A percentile compares a stretch with the other conserved stretches of the same genome.
phyloP scores from a whole-genome alignment of 2,888 invertebrate species.

The Stenoptilia bipunctidactyla region DNA sequence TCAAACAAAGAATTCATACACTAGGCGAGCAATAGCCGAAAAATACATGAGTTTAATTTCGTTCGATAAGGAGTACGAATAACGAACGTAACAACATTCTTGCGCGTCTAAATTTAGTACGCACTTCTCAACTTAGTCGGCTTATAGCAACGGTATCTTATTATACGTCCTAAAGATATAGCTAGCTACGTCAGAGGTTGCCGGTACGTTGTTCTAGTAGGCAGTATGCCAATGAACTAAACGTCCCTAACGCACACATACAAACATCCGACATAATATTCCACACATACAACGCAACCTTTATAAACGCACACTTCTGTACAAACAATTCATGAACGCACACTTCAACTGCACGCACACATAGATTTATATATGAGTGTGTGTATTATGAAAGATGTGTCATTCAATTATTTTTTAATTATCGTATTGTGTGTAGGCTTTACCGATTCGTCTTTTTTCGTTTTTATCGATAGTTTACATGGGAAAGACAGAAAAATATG shows the following conservation, averaged over 20 bases:
- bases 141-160: conserved; percentile 2
- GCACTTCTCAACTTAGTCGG: conserved; percentile 24
- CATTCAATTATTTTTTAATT: conserved; percentile 33
- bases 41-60: conserved; percentile 17
- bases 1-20: conserved; percentile 28
- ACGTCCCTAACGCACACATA: conserved; percentile 31
- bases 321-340: no score
- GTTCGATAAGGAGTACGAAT: conserved; percentile 19
- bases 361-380: conserved; percentile 31
- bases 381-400: conserved; percentile 28
- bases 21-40: conserved; percentile 13
- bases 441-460: conserved; percentile 25
- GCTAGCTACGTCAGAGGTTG: conserved; percentile 42
- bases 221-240: conserved; percentile 64
- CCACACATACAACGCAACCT: no score
- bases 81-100: conserved; percentile 13
- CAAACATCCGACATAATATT: conserved; percentile 19
- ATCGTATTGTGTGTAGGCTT: conserved; percentile 24
- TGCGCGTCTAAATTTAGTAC: conserved; percentile 2
- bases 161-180: conserved; percentile 39
- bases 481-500: conserved; percentile 27
- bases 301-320: no score
- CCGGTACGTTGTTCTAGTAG: conserved; percentile 64
- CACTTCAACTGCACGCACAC: conserved; percentile 17
- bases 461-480: conserved; percentile 22